A percentile compares a stretch with the other conserved stretches of the same genome.
Conservation (phyloP, 2,797 vertebrate genomes). For the Siniperca scherzeri region DNA sequence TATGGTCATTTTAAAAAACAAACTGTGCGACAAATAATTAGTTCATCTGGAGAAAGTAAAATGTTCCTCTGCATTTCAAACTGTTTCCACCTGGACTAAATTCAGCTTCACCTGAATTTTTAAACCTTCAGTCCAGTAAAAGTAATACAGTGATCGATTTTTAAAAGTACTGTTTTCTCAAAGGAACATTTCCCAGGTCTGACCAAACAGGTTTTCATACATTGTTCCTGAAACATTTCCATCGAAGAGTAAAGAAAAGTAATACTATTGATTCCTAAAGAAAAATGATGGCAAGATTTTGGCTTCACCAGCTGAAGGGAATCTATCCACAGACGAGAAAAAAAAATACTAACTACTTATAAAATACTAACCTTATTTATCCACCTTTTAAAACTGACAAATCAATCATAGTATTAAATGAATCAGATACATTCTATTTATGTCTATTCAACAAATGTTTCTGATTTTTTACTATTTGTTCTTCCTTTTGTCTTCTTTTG, state of each 20-base stretch:
- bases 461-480: not conserved
- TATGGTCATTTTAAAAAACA: conserved; percentile 41
- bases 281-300: not conserved
- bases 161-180: not conserved
- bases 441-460: not conserved
- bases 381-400: not conserved
- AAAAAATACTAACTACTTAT: too few relatives aligned
- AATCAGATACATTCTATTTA: not conserved
- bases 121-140: conserved; percentile 18
- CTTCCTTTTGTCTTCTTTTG: not conserved
- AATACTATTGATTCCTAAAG: not conserved
- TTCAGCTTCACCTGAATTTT: conserved; percentile 17
- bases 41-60: conserved; percentile 42
- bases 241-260: not conserved
- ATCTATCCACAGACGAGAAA: not conserved
- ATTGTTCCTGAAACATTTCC: not conserved
- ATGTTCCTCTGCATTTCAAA: conserved; percentile 22
- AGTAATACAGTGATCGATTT: conserved; percentile 10
- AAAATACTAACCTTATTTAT: not conserved
- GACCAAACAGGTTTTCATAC: not conserved
- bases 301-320: not conserved
- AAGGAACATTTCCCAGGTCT: not conserved
- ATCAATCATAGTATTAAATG: not conserved
- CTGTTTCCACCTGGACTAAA: conserved; percentile 6
- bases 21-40: conserved; percentile 52